Percentiles rank a stretch among this genome's conserved stretches.
Conservation (phyloP, 2,888 invertebrate species). For the Ophion ellenae region DNA sequence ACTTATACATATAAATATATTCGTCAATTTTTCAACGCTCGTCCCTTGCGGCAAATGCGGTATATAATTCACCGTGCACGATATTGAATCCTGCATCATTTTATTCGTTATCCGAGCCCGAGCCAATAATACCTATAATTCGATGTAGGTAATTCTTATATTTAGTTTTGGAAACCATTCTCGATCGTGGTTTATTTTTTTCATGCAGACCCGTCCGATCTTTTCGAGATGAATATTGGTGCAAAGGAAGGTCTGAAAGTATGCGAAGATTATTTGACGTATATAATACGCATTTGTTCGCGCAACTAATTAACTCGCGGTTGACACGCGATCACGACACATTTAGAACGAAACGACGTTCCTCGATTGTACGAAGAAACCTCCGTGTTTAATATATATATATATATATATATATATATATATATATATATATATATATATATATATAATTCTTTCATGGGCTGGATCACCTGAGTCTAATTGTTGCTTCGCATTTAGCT, state of each 20-base stretch:
- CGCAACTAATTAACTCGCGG: conserved; percentile 58
- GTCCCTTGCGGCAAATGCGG: neutral
- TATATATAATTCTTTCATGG: conserved; percentile 15
- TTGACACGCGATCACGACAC: conserved; percentile 59
- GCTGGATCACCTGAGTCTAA: conserved; percentile 52
- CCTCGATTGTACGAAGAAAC: conserved; percentile 50
- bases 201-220: neutral
- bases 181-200: neutral
- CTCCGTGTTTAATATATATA: neutral
- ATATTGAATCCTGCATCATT: neutral
- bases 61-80: neutral
- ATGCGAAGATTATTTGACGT: conserved; percentile 8
- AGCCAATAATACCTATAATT: no score
- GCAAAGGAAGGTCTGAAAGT: neutral
- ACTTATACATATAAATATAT: conserved; percentile 20
- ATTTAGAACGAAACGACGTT: conserved; percentile 63
- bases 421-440: neutral
- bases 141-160: no score
- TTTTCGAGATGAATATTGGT: neutral
- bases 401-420: conserved; percentile 11
- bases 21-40: neutral
- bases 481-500: no score
- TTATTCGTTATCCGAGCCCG: no score
- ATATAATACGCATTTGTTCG: conserved; percentile 28
- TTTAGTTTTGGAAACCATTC: no score